Conservation (phyloP, 2,113 vertebrate species). For the Sorex araneus region DNA sequence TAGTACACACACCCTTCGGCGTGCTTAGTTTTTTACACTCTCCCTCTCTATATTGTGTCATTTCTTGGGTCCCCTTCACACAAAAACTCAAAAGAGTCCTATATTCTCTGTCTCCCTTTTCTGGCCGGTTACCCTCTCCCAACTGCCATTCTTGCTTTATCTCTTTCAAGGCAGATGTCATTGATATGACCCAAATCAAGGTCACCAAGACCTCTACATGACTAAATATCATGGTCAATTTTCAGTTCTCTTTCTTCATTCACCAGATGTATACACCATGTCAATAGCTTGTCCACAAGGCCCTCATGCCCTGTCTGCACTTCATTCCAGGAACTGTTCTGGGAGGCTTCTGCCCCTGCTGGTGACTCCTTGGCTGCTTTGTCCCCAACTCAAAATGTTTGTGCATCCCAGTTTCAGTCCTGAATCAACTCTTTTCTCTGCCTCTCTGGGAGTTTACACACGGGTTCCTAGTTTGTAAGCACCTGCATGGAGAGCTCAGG, state of each 20-base stretch:
- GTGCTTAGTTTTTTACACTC: too few relatives aligned
- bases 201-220: not conserved
- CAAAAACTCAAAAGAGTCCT: not conserved
- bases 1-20: too few relatives aligned
- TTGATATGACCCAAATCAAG: not conserved
- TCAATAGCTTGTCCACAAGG: not conserved
- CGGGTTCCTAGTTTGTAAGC: not conserved
- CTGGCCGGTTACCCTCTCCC: not conserved
- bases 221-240: conserved; percentile 37
- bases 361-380: not conserved
- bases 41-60: not conserved
- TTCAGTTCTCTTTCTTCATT: not conserved
- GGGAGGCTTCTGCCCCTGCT: not conserved
- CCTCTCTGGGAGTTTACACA: not conserved
- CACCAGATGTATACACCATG: not conserved
- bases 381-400: not conserved
- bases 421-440: not conserved
- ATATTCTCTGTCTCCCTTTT: not conserved
- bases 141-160: not conserved
- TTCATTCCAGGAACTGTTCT: not conserved
- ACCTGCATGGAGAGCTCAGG: too few relatives aligned
- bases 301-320: not conserved
- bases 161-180: not conserved
- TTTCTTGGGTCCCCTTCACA: not conserved
- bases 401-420: not conserved